Conservation (phyloP, 2,888 invertebrate genomes). For the Acanthopleura granulata region DNA sequence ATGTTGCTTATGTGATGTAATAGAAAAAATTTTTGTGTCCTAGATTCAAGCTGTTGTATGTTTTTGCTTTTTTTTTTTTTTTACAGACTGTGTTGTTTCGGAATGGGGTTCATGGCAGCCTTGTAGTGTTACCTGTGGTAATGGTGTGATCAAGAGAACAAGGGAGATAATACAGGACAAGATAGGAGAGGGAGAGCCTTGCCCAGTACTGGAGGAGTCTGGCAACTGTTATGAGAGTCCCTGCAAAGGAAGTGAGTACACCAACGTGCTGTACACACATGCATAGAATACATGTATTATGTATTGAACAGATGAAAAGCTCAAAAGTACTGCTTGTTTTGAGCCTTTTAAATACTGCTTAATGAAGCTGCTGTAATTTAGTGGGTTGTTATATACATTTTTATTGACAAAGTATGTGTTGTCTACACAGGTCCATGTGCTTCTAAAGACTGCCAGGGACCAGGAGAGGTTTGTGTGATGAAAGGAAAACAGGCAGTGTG, state of each 20-base stretch:
- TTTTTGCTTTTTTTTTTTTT: neutral
- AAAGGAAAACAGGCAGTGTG: constrained; percentile 30
- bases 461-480: constrained; percentile 34
- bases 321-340: no score
- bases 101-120: constrained; percentile 8
- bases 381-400: no score
- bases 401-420: no score
- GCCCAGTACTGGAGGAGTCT: neutral
- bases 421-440: constrained; percentile 34
- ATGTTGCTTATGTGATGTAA: neutral
- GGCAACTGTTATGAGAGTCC: constrained; percentile 12
- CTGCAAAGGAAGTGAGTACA: neutral
- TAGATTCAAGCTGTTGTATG: neutral
- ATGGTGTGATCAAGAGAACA: constrained; percentile 9
- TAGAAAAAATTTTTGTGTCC: neutral
- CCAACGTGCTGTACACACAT: no score
- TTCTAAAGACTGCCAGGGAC: constrained; percentile 23
- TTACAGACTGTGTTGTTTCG: constrained; percentile 1
- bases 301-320: no score
- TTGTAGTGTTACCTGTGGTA: constrained; percentile 17
- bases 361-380: no score
- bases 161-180: neutral
- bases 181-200: neutral
- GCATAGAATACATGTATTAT: no score
- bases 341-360: no score